Conservation (phyloP, 2,797 vertebrate species). For the Mionectes olivaceus region DNA sequence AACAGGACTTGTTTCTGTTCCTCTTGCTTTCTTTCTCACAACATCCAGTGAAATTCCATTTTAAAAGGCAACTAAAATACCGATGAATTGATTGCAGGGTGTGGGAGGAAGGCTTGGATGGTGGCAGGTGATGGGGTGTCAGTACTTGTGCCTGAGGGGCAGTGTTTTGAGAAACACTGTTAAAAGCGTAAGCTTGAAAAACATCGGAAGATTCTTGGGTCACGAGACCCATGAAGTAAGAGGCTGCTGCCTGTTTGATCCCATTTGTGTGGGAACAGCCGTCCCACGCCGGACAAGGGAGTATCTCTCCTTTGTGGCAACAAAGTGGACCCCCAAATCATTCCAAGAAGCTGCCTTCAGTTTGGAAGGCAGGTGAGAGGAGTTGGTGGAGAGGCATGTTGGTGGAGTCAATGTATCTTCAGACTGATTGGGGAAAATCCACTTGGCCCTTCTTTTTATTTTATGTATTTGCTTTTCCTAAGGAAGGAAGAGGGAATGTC, state of each 20-base stretch:
- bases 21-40: conserved; percentile 39
- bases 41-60: conserved; percentile 33
- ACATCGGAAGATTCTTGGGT: background rate
- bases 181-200: conserved; percentile 38
- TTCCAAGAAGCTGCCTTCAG: conserved; percentile 44
- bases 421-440: conserved; percentile 30
- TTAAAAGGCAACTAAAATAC: background rate
- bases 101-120: background rate
- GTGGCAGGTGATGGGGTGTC: conserved; percentile 9
- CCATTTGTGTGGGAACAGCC: background rate
- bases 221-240: background rate
- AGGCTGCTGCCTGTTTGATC: conserved; percentile 21
- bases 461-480: conserved; percentile 67
- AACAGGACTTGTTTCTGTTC: conserved; percentile 11
- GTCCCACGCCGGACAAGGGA: background rate
- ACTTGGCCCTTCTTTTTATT: background rate
- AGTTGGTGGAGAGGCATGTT: background rate
- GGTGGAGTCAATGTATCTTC: background rate
- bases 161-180: conserved; percentile 70
- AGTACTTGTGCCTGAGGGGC: background rate
- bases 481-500: conserved; percentile 67
- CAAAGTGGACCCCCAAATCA: background rate
- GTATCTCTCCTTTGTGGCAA: background rate
- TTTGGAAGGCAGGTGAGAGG: background rate
- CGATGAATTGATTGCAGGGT: background rate